Evolutionary conservation across 2,113 vertebrate species (phyloP).

Genomic region (Bujurquina vittata): DNA sequence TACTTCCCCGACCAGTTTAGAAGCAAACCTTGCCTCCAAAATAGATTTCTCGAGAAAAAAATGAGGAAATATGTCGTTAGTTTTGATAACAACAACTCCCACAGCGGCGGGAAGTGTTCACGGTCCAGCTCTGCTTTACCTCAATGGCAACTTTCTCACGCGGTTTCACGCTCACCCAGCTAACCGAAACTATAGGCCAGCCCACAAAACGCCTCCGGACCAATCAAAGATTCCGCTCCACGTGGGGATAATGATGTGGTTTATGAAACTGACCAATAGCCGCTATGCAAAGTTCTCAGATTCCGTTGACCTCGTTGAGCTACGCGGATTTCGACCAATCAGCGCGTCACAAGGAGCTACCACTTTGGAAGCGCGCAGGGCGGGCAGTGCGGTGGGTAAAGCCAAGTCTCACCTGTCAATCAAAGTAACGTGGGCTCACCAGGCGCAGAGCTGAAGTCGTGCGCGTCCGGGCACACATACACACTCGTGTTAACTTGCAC

Average conservation of each 20-base stretch:
- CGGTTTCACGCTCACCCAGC: constrained; percentile 76
- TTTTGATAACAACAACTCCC: constrained; percentile 67
- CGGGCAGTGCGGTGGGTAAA: constrained; percentile 66
- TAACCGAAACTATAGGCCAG: constrained; percentile 58
- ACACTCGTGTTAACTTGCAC: neutral
- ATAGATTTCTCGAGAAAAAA: constrained; percentile 18
- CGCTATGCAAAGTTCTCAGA: neutral
- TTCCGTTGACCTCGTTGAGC: constrained; percentile 64
- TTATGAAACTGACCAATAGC: constrained; percentile 50
- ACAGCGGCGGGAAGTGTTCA: constrained; percentile 12
- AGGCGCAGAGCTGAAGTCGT: constrained; percentile 13
- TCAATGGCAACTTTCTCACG: constrained; percentile 82
- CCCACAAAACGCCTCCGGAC: constrained; percentile 42
- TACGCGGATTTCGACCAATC: constrained; percentile 59
- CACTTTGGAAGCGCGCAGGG: constrained; percentile 81
- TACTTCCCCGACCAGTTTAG: constrained; percentile 39
- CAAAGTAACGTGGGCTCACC: constrained; percentile 93
- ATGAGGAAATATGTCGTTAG: constrained; percentile 33
- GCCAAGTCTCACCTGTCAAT: constrained; percentile 92
- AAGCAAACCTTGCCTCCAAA: constrained; percentile 26
- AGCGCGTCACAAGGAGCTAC: constrained; percentile 17
- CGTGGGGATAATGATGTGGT: constrained; percentile 64
- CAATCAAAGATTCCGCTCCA: constrained; percentile 66
- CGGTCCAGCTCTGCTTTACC: constrained; percentile 56
- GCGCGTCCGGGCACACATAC: constrained; percentile 3